These are phyloP conservation scores for Volucella zonaria DNA, from an alignment of 2,888 invertebrate species.

Conservation along the genomic window DNA sequence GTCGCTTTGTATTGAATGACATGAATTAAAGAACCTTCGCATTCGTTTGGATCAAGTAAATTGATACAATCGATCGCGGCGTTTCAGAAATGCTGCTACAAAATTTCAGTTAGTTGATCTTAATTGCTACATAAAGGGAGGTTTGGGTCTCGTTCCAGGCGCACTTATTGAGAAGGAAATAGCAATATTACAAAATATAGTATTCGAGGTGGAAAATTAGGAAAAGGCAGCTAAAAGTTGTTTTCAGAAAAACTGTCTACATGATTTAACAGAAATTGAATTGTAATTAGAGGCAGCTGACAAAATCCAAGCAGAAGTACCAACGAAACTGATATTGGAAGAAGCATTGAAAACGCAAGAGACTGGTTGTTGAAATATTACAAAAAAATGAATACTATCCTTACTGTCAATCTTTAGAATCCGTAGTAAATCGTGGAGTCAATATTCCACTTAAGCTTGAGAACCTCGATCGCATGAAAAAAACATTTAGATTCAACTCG, in stretches of 20 bases:
- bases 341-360: constrained; percentile 84
- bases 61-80: constrained; percentile 88
- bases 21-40: constrained; percentile 88
- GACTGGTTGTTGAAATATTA: constrained; percentile 86
- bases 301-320: constrained; percentile 89
- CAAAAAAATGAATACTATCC: constrained; percentile 92
- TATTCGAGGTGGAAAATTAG: constrained; percentile 81
- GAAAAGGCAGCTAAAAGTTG: constrained; percentile 82
- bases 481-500: constrained; percentile 90
- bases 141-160: constrained; percentile 86
- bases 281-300: constrained; percentile 86
- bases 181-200: constrained; percentile 86
- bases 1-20: constrained; percentile 92
- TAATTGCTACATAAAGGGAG: constrained; percentile 86
- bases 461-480: constrained; percentile 89
- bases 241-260: constrained; percentile 79
- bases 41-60: constrained; percentile 88
- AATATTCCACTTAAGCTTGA: constrained; percentile 91
- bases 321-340: constrained; percentile 89
- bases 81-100: constrained; percentile 80
- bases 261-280: constrained; percentile 80
- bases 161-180: constrained; percentile 87
- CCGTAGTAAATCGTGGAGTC: constrained; percentile 89
- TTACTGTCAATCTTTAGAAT: constrained; percentile 93
- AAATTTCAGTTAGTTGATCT: constrained; percentile 83